Evolutionary conservation across 2,797 vertebrate species (phyloP).

Genomic region (Sternotherus odoratus): DNA sequence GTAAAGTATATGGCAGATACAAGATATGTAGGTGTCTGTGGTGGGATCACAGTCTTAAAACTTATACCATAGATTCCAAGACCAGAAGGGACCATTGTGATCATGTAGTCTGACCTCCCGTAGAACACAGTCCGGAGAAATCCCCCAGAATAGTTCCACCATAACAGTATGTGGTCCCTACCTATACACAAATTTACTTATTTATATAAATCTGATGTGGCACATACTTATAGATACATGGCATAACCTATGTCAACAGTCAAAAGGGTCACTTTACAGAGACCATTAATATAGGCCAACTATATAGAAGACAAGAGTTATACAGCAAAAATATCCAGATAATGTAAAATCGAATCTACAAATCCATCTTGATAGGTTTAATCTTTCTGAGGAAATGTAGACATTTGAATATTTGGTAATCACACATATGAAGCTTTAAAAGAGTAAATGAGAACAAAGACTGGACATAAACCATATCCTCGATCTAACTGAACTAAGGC

Average conservation of each 20-base stretch:
- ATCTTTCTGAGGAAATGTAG: neutral
- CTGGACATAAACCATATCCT: neutral
- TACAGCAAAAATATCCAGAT: slow-evolving; percentile 1
- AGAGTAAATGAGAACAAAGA: neutral
- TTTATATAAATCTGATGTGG: neutral
- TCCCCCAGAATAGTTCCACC: neutral
- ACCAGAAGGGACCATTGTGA: neutral
- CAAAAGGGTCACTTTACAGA: slow-evolving; percentile 3
- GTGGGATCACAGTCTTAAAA: neutral
- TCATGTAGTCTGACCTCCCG: neutral
- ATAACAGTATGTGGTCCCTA: neutral
- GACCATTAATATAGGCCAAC: neutral
- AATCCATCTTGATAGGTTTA: neutral
- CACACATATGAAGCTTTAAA: neutral
- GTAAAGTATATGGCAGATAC: neutral
- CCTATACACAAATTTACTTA: neutral
- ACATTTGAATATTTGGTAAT: neutral
- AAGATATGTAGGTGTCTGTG: neutral
- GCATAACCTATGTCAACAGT: neutral
- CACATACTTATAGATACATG: neutral
- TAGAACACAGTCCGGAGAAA: neutral
- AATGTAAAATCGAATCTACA: neutral
- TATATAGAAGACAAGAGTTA: neutral
- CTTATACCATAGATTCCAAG: neutral
- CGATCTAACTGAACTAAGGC: neutral